Conservation (phyloP, 2,113 vertebrate genomes). For the Gadus macrocephalus region DNA sequence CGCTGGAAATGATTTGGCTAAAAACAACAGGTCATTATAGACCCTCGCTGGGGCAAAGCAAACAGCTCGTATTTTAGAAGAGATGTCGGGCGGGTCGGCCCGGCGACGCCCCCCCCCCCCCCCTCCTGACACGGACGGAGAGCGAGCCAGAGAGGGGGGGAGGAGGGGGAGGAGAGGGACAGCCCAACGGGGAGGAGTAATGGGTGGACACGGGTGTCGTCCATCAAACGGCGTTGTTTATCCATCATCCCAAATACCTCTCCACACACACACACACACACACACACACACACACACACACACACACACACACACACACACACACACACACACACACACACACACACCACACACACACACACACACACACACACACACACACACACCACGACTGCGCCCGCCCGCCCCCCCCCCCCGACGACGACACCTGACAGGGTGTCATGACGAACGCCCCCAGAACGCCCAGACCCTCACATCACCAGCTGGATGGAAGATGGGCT, state of each 20-base stretch:
- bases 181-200: neutral
- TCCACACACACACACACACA: too few relatives aligned
- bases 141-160: slow-evolving; percentile 1
- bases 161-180: neutral
- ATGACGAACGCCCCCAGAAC: slow-evolving; percentile 5
- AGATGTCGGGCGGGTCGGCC: slow-evolving; percentile 4
- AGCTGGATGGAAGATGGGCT: slow-evolving; percentile 44
- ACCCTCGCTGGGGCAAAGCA: slow-evolving; percentile 88
- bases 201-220: slow-evolving; percentile 21
- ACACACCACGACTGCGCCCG: neutral
- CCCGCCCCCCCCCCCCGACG: too few relatives aligned
- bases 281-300: too few relatives aligned
- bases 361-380: too few relatives aligned
- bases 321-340: too few relatives aligned
- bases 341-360: too few relatives aligned
- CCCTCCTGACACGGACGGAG: neutral
- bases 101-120: too few relatives aligned
- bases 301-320: too few relatives aligned
- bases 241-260: slow-evolving; percentile 18
- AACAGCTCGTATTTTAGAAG: slow-evolving; percentile 88
- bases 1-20: slow-evolving; percentile 96
- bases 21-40: slow-evolving; percentile 93
- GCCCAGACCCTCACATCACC: slow-evolving; percentile 26
- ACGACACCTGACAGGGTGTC: slow-evolving; percentile 9
- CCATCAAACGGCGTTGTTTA: slow-evolving; percentile 32